These are phyloP conservation scores for Villa cingulata DNA, from an alignment of 2,888 invertebrate genomes.

Conservation along the genomic window DNA sequence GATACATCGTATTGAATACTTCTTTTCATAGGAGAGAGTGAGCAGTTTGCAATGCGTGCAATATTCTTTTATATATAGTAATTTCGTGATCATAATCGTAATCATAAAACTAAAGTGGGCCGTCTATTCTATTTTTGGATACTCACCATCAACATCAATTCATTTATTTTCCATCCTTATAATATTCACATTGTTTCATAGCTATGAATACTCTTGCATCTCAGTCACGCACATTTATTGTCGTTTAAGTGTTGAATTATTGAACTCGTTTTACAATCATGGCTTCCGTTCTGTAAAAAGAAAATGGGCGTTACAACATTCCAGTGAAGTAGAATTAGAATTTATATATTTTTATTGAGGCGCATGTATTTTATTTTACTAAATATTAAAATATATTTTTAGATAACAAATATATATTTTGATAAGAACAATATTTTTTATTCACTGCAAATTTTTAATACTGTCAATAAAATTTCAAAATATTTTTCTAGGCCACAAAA, in stretches of 20 bases:
- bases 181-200: no score
- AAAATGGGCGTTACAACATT: slow-evolving; percentile 12
- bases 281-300: slow-evolving; percentile 31
- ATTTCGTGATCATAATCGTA: no score
- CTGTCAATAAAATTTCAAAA: no score
- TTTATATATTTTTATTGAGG: neutral
- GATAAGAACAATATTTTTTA: no score
- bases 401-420: no score
- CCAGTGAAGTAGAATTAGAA: slow-evolving; percentile 10
- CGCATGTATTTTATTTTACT: neutral
- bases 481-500: no score
- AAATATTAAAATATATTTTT: no score
- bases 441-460: no score
- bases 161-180: no score
- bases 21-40: neutral
- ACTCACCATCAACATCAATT: slow-evolving; percentile 2
- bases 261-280: slow-evolving; percentile 31
- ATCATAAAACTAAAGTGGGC: slow-evolving; percentile 2
- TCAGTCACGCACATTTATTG: slow-evolving; percentile 12
- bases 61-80: no score
- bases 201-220: slow-evolving; percentile 8
- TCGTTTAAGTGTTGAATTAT: slow-evolving; percentile 29
- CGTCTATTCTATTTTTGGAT: slow-evolving; percentile 2
- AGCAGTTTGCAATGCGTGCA: neutral
- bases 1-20: neutral